A percentile compares a stretch with the other conserved stretches of the same genome.
Conservation (phyloP, 2,797 vertebrate species). For the Centroberyx gerrardi region DNA sequence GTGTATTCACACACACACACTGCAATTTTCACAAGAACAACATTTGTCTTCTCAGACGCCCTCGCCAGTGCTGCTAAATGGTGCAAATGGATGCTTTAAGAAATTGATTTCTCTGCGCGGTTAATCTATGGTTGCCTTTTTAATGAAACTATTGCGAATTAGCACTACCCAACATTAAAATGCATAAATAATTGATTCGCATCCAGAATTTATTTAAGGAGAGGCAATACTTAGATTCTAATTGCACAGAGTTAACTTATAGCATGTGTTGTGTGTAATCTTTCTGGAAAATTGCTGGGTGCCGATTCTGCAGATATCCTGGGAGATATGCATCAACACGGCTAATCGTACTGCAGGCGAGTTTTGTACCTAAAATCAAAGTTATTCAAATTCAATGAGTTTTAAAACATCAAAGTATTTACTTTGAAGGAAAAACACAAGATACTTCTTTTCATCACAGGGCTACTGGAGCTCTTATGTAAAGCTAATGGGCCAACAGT, state of each 20-base stretch:
- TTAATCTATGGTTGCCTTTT: constrained; percentile 73
- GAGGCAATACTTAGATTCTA: constrained; percentile 59
- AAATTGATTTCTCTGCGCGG: constrained; percentile 69
- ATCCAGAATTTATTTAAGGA: constrained; percentile 59
- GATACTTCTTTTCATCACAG: constrained; percentile 22
- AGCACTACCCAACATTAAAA: constrained; percentile 71
- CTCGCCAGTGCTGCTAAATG: constrained; percentile 53
- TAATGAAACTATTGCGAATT: constrained; percentile 80
- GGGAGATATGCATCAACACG: constrained; percentile 58
- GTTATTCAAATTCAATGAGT: constrained; percentile 60
- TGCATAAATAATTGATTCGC: constrained; percentile 78
- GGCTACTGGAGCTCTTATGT: constrained; percentile 29
- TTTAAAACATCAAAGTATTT: constrained; percentile 70
- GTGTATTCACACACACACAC: constrained; percentile 2
- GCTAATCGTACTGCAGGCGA: constrained; percentile 71
- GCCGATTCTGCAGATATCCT: constrained; percentile 75
- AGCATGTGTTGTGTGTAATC: constrained; percentile 64
- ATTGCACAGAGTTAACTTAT: constrained; percentile 68
- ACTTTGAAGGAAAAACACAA: constrained; percentile 54
- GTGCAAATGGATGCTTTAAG: constrained; percentile 69
- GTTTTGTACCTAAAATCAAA: constrained; percentile 70
- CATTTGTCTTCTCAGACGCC: constrained; percentile 22
- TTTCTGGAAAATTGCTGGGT: constrained; percentile 72
- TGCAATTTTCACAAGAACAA: constrained; percentile 15
- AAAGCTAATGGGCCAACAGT: constrained; percentile 35